These are phyloP conservation scores for Papio anubis DNA, from an alignment of 2,113 vertebrate species.

Conservation along the genomic window DNA sequence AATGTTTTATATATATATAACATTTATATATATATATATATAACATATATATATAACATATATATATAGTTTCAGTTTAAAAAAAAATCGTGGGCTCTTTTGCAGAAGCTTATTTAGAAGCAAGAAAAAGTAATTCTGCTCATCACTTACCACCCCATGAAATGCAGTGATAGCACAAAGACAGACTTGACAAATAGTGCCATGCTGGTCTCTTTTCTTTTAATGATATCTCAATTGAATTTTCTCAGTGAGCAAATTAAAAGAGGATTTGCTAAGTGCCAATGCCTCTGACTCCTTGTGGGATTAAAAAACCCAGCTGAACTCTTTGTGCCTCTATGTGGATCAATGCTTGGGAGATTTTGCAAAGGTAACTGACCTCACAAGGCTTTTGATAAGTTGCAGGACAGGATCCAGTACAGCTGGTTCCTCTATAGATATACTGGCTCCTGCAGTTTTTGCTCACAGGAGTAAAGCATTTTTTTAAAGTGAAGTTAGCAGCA, in stretches of 20 bases:
- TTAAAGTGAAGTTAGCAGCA: neutral
- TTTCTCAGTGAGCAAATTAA: conserved; percentile 67
- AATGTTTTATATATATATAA: neutral
- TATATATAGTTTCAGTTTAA: neutral
- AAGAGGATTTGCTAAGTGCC: conserved; percentile 66
- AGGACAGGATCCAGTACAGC: neutral
- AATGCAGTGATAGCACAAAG: neutral
- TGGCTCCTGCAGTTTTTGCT: neutral
- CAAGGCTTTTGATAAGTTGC: conserved; percentile 30
- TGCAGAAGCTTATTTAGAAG: neutral
- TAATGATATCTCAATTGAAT: conserved; percentile 61
- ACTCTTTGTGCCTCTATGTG: conserved; percentile 36
- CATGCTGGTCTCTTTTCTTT: conserved; percentile 41
- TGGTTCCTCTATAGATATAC: neutral
- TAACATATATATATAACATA: no score
- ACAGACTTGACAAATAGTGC: neutral
- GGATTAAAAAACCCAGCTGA: conserved; percentile 36
- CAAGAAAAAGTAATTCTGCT: neutral
- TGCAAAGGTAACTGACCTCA: neutral
- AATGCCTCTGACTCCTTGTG: conserved; percentile 50
- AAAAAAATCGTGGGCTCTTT: neutral
- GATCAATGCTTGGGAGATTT: conserved; percentile 42
- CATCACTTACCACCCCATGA: neutral
- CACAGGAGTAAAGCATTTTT: conserved; percentile 16
- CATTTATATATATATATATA: no score